Conservation (phyloP, 2,888 invertebrate species). For the Epinotia ramella region DNA sequence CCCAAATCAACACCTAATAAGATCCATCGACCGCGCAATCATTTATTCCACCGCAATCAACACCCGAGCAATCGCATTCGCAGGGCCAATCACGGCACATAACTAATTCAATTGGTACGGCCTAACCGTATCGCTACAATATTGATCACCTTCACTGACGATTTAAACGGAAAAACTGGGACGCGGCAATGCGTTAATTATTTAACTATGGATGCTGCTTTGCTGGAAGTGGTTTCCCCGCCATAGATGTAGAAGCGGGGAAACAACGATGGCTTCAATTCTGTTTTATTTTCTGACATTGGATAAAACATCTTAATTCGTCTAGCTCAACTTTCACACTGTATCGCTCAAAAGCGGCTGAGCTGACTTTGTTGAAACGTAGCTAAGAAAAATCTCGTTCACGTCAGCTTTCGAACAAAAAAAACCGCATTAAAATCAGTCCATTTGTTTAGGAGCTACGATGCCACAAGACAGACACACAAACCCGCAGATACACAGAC, state of each 20-base stretch:
- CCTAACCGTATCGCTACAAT: conserved; percentile 61
- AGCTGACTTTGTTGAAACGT: too few relatives aligned
- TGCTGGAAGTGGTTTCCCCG: conserved; percentile 28
- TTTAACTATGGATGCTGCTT: conserved; percentile 60
- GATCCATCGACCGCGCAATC: conserved; percentile 31
- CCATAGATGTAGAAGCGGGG: neutral
- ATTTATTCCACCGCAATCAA: conserved; percentile 40
- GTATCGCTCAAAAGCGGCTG: too few relatives aligned
- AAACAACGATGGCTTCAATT: too few relatives aligned
- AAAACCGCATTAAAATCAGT: too few relatives aligned
- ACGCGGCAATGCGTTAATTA: conserved; percentile 70
- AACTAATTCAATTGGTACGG: conserved; percentile 64
- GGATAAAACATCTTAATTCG: too few relatives aligned
- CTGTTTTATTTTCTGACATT: too few relatives aligned
- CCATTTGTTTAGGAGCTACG: too few relatives aligned
- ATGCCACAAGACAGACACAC: too few relatives aligned
- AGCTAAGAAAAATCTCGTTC: too few relatives aligned
- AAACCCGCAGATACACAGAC: too few relatives aligned
- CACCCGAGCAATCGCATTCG: conserved; percentile 24
- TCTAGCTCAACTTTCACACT: too few relatives aligned
- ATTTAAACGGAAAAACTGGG: conserved; percentile 62
- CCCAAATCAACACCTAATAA: conserved; percentile 43
- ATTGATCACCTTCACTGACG: conserved; percentile 72
- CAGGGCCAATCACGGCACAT: conserved; percentile 61
- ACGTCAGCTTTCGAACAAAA: too few relatives aligned